Evolutionary conservation across 1,140 invertebrate species (phyloP), one percentile per base, ranked within the genome.

Genomic region (Paraescarpia echinospica): DNA sequence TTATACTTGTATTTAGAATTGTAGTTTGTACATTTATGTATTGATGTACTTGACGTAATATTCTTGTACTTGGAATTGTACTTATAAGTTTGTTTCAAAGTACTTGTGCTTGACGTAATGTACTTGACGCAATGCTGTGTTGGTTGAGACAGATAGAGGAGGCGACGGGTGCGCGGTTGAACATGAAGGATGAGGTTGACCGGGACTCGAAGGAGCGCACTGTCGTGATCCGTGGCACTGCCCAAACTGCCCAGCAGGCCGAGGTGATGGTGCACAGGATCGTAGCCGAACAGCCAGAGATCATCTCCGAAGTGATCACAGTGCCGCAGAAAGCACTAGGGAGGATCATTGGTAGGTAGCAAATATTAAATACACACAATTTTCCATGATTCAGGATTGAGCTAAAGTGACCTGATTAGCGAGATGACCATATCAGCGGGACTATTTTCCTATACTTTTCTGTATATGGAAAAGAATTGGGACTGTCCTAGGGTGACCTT

Each of bases 221-320:
- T 33, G 98, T 98, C 93, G 95, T 97, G 2, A 97, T 98, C 89
- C 96, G 96, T 89, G 98, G 98, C 1, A 95, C 95, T 1, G 95
- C 96, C 0, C 97, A 97, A 90, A 96, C 96, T 34, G 97, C 97
- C 0, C 97, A 97, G 92, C 94, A 97, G 8, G 98, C 98, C 0
- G 97, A 98, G 94, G 96, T 96, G 1, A 94, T 98, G 92, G 97
- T 98, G n/a, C 96, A 97, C 27, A 97, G 97, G 91, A 97, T 98
- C 93, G 97, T 98, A 0, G 96, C 96, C 6, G 97, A 97, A 92
- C 97, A 97, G 91, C 97, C 97, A 8, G 94, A 97, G 0, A 96
- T 98, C 33, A 96, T 97, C 89, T 96, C 96, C 22, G 96, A 97
- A 93, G 97, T 97, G 93, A 97, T 98, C 51, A 96, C 95, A 51